Conservation (phyloP, 92 coral and sea anemone species). For the Ricordea florida region DNA sequence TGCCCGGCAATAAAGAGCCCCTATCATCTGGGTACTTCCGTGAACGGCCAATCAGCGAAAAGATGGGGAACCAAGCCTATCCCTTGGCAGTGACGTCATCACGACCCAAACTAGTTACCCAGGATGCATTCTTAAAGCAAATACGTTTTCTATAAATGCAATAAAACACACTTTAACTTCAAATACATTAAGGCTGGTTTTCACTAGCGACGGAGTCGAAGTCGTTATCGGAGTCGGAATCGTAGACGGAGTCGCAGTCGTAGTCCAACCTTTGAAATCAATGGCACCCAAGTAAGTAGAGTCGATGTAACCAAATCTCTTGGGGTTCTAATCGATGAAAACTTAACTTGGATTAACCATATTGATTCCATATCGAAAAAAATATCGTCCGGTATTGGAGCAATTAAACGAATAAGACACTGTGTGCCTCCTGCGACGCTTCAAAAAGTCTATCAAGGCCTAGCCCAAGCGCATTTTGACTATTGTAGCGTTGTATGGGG, state of each 20-base stretch:
- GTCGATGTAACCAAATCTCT: not conserved
- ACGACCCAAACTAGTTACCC: not conserved
- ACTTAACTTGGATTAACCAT: slow-evolving; percentile 15
- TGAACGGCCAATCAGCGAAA: slow-evolving; percentile 72
- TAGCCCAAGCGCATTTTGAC: slow-evolving; percentile 18
- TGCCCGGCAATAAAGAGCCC: slow-evolving; percentile 66
- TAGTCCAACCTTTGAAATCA: too few species aligned
- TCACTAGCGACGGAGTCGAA: too few species aligned
- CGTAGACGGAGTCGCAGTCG: too few species aligned
- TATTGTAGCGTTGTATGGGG: slow-evolving; percentile 1
- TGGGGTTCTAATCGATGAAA: slow-evolving; percentile 6
- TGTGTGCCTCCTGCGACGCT: slow-evolving; percentile 11
- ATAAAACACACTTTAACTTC: too few species aligned
- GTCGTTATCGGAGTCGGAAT: too few species aligned
- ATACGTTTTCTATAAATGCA: too few species aligned
- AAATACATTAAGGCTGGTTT: too few species aligned
- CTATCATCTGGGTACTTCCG: slow-evolving; percentile 48
- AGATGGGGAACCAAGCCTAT: slow-evolving; percentile 75
- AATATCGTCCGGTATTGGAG: slow-evolving; percentile 4
- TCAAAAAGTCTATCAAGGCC: not conserved
- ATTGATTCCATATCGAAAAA: slow-evolving; percentile 1
- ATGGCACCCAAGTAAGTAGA: too few species aligned
- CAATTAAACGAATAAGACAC: not conserved
- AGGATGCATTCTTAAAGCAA: too few species aligned
- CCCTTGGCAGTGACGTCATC: slow-evolving; percentile 35